Evolutionary conservation across 2,888 invertebrate species (phyloP).

Genomic region (Caenorhabditis sp.): DNA sequence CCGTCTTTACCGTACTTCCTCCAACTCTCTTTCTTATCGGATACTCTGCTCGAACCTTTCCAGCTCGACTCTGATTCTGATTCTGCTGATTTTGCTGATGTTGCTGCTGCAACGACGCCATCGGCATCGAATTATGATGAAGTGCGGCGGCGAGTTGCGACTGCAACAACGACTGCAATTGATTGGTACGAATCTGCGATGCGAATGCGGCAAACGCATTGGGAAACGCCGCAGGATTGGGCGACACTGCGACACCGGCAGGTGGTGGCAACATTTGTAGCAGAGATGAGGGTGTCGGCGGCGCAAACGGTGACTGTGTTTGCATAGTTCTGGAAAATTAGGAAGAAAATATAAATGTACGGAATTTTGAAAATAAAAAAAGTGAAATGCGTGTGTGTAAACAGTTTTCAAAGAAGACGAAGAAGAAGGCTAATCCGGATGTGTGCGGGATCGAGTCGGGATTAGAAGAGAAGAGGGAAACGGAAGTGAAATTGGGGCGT

Average conservation of each 20-base stretch:
- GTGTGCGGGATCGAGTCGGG: neutral
- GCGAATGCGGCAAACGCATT: slow-evolving; percentile 54
- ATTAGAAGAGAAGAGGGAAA: neutral
- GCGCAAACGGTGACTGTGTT: neutral
- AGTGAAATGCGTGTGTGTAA: neutral
- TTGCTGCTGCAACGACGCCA: neutral
- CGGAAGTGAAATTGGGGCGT: no score
- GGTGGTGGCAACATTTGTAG: neutral
- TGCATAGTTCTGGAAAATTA: neutral
- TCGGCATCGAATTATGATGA: slow-evolving; percentile 3
- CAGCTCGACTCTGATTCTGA: neutral
- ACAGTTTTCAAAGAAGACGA: neutral
- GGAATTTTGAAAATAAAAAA: neutral
- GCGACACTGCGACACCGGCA: neutral
- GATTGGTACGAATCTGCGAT: slow-evolving; percentile 41
- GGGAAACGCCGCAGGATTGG: slow-evolving; percentile 39
- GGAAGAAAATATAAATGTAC: neutral
- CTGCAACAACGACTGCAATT: slow-evolving; percentile 50
- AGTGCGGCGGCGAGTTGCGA: slow-evolving; percentile 35
- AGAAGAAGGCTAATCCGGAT: neutral
- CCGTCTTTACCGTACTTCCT: slow-evolving; percentile 52
- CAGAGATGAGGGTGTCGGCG: neutral
- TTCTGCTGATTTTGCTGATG: slow-evolving; percentile 8
- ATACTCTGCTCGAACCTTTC: slow-evolving; percentile 13
- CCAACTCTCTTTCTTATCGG: slow-evolving; percentile 45